These are phyloP conservation scores for Oscheius sp. DNA, from an alignment of 2,888 invertebrate species.

Conservation along the genomic window DNA sequence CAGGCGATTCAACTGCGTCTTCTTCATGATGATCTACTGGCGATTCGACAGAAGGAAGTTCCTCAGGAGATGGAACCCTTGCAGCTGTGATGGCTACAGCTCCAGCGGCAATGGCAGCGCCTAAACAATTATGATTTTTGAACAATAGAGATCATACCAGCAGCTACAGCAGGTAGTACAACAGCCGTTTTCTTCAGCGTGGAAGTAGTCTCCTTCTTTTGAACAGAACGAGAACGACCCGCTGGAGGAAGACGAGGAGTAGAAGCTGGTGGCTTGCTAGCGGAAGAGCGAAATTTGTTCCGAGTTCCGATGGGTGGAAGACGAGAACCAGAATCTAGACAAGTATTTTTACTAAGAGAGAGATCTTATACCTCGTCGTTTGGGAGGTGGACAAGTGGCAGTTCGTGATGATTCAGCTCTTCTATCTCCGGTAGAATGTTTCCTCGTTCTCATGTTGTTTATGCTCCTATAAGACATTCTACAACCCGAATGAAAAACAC, in stretches of 20 bases:
- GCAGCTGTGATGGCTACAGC: constrained; percentile 35
- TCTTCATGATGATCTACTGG: constrained; percentile 13
- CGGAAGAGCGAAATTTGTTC: constrained; percentile 22
- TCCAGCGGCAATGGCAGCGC: constrained; percentile 38
- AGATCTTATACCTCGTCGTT: constrained; percentile 36
- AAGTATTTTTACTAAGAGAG: not conserved
- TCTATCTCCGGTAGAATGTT: constrained; percentile 29
- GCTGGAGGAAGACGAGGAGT: constrained; percentile 34
- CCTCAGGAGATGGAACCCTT: too few relatives aligned
- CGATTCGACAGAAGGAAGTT: not conserved
- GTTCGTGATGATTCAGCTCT: constrained; percentile 18
- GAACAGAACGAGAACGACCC: constrained; percentile 41
- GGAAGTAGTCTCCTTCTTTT: constrained; percentile 39
- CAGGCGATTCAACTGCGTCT: too few relatives aligned
- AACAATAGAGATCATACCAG: constrained; percentile 29
- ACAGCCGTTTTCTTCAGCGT: constrained; percentile 5
- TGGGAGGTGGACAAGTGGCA: constrained; percentile 51
- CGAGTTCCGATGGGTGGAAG: constrained; percentile 44
- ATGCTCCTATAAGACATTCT: constrained; percentile 47
- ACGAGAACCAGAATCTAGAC: constrained; percentile 49
- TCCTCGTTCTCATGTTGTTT: constrained; percentile 47
- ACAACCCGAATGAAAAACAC: constrained; percentile 11
- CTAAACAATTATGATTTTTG: constrained; percentile 8
- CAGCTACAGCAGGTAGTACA: constrained; percentile 24
- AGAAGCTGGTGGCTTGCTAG: constrained; percentile 30